phyloP scores from a whole-genome alignment of 2,797 vertebrate species.

The Dallia pectoralis region DNA sequence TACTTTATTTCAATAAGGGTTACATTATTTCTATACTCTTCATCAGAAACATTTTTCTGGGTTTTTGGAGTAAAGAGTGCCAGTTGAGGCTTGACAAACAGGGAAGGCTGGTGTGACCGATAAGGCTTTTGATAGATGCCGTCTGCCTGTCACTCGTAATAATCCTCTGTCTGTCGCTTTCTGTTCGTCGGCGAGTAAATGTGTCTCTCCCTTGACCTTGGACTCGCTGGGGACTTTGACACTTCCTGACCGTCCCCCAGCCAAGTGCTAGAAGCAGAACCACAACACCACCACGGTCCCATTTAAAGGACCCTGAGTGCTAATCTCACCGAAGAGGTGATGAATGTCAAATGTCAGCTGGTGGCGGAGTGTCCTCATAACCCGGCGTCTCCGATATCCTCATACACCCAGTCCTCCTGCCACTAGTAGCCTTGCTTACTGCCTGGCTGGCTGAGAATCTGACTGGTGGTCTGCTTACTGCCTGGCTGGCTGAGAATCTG shows the following conservation, averaged over 20 bases:
- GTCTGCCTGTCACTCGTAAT: conserved; percentile 31
- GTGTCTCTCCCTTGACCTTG: conserved; percentile 29
- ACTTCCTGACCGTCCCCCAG: conserved; percentile 4
- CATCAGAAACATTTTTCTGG: conserved; percentile 10
- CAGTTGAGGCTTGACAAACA: no score
- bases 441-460: neutral
- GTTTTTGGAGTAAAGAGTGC: no score
- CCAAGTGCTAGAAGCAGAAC: neutral
- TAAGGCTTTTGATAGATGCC: conserved; percentile 35
- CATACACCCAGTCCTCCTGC: neutral
- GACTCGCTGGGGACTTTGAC: conserved; percentile 25
- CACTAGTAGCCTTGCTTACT: neutral
- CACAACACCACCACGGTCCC: conserved; percentile 21
- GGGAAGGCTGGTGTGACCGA: conserved; percentile 15
- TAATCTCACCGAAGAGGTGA: conserved; percentile 53
- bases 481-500: neutral
- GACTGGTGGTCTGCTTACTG: neutral
- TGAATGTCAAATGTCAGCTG: conserved; percentile 54
- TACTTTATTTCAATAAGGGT: conserved; percentile 13
- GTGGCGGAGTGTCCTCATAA: conserved; percentile 47
- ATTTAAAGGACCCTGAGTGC: conserved; percentile 39
- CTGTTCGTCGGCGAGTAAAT: conserved; percentile 30
- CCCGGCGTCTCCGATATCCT: conserved; percentile 38
- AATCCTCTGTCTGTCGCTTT: conserved; percentile 5
- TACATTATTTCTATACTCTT: conserved; percentile 17